A percentile compares a stretch with the other conserved stretches of the same genome.
phyloP scores from a whole-genome alignment of 2,888 invertebrate species.

The Megamerina dolium region DNA sequence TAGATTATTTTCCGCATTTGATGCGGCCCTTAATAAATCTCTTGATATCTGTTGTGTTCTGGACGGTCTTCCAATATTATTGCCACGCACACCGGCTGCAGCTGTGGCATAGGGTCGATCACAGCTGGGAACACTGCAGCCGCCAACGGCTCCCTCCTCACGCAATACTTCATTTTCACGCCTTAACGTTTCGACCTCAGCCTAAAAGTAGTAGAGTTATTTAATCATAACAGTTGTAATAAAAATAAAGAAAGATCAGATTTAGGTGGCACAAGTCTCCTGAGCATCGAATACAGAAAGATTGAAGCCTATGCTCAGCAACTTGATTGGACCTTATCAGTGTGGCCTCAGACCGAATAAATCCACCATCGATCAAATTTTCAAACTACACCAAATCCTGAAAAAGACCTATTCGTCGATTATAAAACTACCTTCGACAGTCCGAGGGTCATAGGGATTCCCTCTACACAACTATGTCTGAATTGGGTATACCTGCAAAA shows the following conservation, averaged over 20 bases:
- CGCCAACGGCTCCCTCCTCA: conserved; percentile 50
- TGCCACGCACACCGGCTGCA: conserved; percentile 29
- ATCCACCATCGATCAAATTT: too few species aligned
- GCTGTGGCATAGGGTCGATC: conserved; percentile 18
- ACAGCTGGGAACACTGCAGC: conserved; percentile 24
- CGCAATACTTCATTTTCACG: conserved; percentile 53
- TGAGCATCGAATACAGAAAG: too few species aligned
- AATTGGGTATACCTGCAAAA: too few species aligned
- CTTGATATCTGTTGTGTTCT: conserved; percentile 53
- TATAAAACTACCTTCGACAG: too few species aligned
- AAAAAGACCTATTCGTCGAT: too few species aligned
- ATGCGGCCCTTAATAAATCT: conserved; percentile 59
- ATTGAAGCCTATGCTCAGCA: too few species aligned
- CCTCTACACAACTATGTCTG: too few species aligned
- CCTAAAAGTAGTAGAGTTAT: conserved; percentile 33
- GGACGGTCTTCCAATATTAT: conserved; percentile 43
- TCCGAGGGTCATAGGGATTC: too few species aligned
- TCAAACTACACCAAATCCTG: too few species aligned
- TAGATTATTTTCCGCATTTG: conserved; percentile 60
- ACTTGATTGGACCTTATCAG: too few species aligned
- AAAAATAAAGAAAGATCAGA: background rate
- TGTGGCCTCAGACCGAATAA: too few species aligned
- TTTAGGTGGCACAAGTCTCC: too few species aligned
- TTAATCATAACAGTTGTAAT: background rate
- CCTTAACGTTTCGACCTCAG: conserved; percentile 51